Evolutionary conservation across 2,888 invertebrate genomes (phyloP), one percentile per base, ranked within the genome.

Genomic region (Drosophila flavopinicola): DNA sequence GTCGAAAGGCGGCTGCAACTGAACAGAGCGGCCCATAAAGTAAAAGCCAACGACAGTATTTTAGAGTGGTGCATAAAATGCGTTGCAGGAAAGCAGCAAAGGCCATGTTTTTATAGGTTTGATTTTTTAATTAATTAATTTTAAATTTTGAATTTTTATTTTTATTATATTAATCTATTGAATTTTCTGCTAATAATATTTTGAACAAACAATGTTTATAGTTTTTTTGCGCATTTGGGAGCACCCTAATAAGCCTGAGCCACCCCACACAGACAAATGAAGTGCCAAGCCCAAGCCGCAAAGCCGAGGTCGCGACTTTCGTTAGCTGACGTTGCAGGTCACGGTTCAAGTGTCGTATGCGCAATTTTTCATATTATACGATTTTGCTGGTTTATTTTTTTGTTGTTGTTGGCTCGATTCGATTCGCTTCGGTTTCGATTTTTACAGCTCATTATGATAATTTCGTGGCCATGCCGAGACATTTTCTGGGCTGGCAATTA

Each of bases 361-460:
- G 63, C 35, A 47, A 78, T 73, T 65, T 66, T 73, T 57, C 53
- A 61, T 58, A 37, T 65, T 58, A 60, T 74, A 70, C 70, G 66
- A 80, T 61, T 45, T 68, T 53, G 38, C 11, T 23, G 45, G 44
- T 35, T 45, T 25, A 11, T 25, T 33, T 11, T 37, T 24, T 9
- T 37, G 56, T 35, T 48, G 13, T 45, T 41, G 13, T 32, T 47
- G 42, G 39, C 13, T 47, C 37, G 24, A 35, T 39, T 47, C 65
- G 65, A 45, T 52, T 48, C n/a, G n/a, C n/a, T 17, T 47, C 33
- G 42, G 24, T 37, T 39, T 47, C 65, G 65, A 49, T 52, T 48
- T 57, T 60, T 35, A 33, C 61, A 61, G 66, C 76, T 76, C 77
- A 78, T 78, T 78, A 78, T 83, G 64, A 78, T 83, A 78, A 78